phyloP scores from a whole-genome alignment of 2,797 vertebrate species.

The Stomatorhinus walkeri region DNA sequence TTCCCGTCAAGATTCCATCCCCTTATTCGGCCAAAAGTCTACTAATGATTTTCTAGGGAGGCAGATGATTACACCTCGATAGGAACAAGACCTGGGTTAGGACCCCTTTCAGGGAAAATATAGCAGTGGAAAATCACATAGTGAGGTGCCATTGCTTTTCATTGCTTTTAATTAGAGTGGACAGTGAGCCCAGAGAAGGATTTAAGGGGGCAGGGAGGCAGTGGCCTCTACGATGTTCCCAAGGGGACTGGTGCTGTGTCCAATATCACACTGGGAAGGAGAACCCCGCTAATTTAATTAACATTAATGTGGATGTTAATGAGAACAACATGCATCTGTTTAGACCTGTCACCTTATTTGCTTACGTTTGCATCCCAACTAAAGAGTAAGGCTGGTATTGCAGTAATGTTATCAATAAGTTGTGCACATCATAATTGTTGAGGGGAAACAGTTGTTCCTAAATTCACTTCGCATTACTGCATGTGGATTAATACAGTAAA shows the following conservation, averaged over 20 bases:
- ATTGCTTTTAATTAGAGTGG: background rate
- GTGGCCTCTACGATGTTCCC: background rate
- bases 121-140: background rate
- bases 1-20: background rate
- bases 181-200: background rate
- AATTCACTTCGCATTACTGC: background rate
- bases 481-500: background rate
- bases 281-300: background rate
- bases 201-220: background rate
- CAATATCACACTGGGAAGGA: background rate
- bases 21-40: background rate
- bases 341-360: slow-evolving; percentile 4
- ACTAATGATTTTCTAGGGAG: background rate
- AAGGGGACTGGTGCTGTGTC: background rate
- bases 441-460: background rate
- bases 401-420: background rate
- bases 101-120: slow-evolving; percentile 4
- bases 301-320: background rate
- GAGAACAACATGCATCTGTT: slow-evolving; percentile 5
- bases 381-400: background rate
- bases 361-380: background rate
- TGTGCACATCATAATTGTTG: background rate
- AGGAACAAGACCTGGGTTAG: background rate
- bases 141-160: background rate
- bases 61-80: background rate